Percentiles rank a stretch among this genome's conserved stretches.
Evolutionary conservation across 2,797 vertebrate species (phyloP).

Genomic region (Argya squamiceps): DNA sequence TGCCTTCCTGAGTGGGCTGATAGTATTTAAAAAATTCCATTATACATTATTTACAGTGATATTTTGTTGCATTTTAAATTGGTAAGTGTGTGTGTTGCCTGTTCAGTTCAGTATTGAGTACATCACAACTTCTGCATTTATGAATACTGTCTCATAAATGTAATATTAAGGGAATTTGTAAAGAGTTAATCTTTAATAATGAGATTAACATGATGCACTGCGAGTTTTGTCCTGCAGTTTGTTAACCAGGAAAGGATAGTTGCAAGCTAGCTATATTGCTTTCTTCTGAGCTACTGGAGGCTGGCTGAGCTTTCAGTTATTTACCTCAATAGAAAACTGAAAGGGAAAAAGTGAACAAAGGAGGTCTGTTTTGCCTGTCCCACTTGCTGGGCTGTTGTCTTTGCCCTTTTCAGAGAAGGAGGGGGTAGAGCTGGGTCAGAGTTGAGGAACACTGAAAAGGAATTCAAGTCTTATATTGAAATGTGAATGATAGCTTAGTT

Average conservation of each 20-base stretch:
- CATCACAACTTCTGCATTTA: not conserved
- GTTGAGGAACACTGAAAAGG: slow-evolving; percentile 84
- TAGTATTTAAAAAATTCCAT: slow-evolving; percentile 84
- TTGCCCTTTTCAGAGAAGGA: slow-evolving; percentile 85
- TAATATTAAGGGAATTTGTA: not conserved
- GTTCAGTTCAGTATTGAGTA: not conserved
- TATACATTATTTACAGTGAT: slow-evolving; percentile 54
- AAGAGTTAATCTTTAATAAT: slow-evolving; percentile 16
- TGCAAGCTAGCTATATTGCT: slow-evolving; percentile 63
- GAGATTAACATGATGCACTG: slow-evolving; percentile 34
- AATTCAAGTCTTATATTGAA: slow-evolving; percentile 80
- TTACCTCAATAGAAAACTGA: slow-evolving; percentile 88
- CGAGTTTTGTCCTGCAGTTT: slow-evolving; percentile 58
- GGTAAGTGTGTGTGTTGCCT: not conserved
- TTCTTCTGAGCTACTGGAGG: slow-evolving; percentile 71
- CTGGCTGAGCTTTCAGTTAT: slow-evolving; percentile 80
- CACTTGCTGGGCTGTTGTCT: slow-evolving; percentile 90
- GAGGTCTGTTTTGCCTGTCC: slow-evolving; percentile 91
- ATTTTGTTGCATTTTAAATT: slow-evolving; percentile 37
- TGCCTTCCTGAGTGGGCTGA: slow-evolving; percentile 85
- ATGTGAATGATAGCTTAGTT: slow-evolving; percentile 84
- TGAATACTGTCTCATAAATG: not conserved
- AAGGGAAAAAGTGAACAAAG: slow-evolving; percentile 90
- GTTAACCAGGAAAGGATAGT: slow-evolving; percentile 63
- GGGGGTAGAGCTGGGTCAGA: slow-evolving; percentile 83